Base-by-base conservation (phyloP, 2,797 vertebrate genomes). In the Sciurus vulgaris region DNA sequence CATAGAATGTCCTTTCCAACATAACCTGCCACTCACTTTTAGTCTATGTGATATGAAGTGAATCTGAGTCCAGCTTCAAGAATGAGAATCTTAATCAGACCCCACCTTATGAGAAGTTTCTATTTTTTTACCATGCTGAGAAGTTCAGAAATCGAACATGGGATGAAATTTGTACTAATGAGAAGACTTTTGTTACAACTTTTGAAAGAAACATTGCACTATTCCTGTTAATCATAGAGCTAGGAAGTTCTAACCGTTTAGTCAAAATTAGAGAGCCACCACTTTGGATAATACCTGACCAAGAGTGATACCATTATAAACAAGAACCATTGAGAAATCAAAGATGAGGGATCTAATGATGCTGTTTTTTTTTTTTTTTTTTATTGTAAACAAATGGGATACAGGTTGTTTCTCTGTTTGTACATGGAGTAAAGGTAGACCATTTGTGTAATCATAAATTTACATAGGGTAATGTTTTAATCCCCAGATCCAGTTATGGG, bases 81-180 rank as follows among this genome's bases (percentile, higher is more conserved):
- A 26, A 72, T 72, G 35, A 72, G 51, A 59, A 63, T 54, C n/a
- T 89, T 63, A 91, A 41, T 2, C n/a, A 91, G 12, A 70, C 2
- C 28, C 28, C 70, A 44, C 14, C 10, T 76, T 67, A 20, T 15
- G 1, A 85, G 6, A 41, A 33, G 59, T 9, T 74, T 91, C 47
- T 93, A 17, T 96, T 86, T 87, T 95, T 11, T 89, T 49, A 35
- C 2, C 69, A 38, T 85, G 59, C 5, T 84, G 41, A 13, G 82
- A 81, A 22, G 12, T 87, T 84, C 41, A 73, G 38, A 47, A 59
- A 5, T 93, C 92, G 47, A 81, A 35, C 30, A 20, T 63, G 78
- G 51, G 33, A 94, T 47, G 26, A 20, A 41, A 79, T 73, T 83
- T 83, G 7, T 86, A 78, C 10, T 56, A 89, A 41, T 35, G 22